Percentiles rank a stretch among this genome's conserved stretches.
Evolutionary conservation across 2,888 invertebrate species (phyloP).

Genomic region (Odontothrips loti): DNA sequence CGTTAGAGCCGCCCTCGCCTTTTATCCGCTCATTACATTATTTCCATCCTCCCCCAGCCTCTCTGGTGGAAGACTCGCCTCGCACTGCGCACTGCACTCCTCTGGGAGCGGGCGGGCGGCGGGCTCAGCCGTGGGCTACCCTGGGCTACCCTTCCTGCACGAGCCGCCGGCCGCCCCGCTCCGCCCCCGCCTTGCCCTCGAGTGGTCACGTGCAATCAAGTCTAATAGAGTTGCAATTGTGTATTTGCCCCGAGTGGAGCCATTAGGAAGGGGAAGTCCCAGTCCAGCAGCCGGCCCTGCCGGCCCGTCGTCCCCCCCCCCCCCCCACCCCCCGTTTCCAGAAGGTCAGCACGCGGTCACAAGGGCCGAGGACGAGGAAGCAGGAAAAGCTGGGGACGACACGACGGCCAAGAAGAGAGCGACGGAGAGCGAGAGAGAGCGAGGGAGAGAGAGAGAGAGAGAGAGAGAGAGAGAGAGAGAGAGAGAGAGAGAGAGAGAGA

Average conservation of each 20-base stretch:
- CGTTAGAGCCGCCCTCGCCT: neutral
- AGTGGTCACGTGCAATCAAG: slow-evolving; percentile 24
- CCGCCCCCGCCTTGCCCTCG: neutral
- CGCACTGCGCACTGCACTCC: neutral
- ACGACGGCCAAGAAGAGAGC: too few species aligned
- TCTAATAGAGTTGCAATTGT: slow-evolving; percentile 26
- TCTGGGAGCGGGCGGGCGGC: neutral
- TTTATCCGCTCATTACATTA: slow-evolving; percentile 10
- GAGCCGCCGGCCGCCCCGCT: neutral
- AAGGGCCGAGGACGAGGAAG: too few species aligned
- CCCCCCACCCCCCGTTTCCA: too few species aligned
- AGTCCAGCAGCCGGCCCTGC: neutral
- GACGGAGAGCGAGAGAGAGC: too few species aligned
- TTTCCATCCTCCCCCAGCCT: neutral
- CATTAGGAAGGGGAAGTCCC: neutral
- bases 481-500: too few species aligned
- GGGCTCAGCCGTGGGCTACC: neutral
- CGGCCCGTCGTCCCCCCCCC: neutral
- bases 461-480: too few species aligned
- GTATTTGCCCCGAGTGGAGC: slow-evolving; percentile 15
- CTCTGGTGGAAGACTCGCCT: neutral
- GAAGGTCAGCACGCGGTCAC: too few species aligned
- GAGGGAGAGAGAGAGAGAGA: too few species aligned
- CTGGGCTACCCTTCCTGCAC: neutral
- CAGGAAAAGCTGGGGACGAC: too few species aligned